Evolutionary conservation across 2,113 vertebrate species (phyloP), one percentile per base, ranked within the genome.

Genomic region (Acanthisitta chloris): DNA sequence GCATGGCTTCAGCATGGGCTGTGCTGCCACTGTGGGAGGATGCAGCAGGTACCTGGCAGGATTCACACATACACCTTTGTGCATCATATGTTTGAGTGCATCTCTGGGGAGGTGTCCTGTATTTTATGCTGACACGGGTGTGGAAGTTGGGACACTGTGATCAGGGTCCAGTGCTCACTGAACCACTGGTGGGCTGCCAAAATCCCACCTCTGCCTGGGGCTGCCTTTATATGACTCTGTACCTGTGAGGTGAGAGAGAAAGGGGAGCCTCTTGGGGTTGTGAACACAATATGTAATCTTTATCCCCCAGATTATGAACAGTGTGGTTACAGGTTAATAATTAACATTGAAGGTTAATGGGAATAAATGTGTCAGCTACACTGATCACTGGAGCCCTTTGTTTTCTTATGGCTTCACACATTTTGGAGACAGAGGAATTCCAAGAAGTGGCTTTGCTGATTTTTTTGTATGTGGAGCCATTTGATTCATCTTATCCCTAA

Each of bases 161-260:
- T 2, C 0, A 2, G 42, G n/a, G 24, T 76, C 36, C 77, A 45
- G 54, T 0, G 4, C 38, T 64, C 61, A 2, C 46, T 0, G 1
- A 79, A 57, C 70, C 38, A 34, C 17, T 1, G 9, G 5, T n/a
- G 66, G 6, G 52, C 36, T 87, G 55, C 43, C 34, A 40, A 49
- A 87, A 66, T 21, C 76, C 38, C 38, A 25, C 38, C 36, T 76
- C 49, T 34, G 31, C 45, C 80, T 34, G 24, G 9, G 20, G 13
- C 15, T 54, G 38, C 3, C 0, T 51, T 62, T 10, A 3, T 0
- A 2, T 26, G 52, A 34, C n/a, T 69, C 62, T 38, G 45, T 66
- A 64, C 21, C 49, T 46, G 26, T 13, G 79, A 64, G 59, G 59
- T 21, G 38, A 73, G 54, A 58, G 78, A 51, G 36, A 34, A 86